Percentiles rank a stretch among this genome's conserved stretches.
Conservation (phyloP, 2,113 vertebrate species). For the Odontesthes bonariensis region DNA sequence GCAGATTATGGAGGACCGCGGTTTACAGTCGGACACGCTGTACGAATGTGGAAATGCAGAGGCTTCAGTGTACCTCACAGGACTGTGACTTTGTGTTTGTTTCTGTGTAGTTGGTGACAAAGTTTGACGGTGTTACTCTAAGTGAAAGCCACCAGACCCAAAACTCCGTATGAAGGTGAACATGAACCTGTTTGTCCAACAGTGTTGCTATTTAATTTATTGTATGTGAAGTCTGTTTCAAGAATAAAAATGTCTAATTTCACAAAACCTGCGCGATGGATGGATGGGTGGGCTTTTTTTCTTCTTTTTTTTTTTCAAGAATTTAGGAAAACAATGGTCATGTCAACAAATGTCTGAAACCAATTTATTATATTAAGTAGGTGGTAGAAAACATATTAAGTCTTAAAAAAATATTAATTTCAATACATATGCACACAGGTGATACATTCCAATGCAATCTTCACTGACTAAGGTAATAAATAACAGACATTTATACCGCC, state of each 20-base stretch:
- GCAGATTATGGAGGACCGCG: constrained; percentile 1
- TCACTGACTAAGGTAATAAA: too few species aligned
- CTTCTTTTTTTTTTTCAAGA: too few species aligned
- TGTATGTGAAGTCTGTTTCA: constrained; percentile 82
- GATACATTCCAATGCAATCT: too few species aligned
- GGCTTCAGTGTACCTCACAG: constrained; percentile 52
- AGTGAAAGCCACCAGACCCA: constrained; percentile 37
- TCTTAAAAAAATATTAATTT: too few species aligned
- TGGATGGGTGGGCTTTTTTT: too few species aligned
- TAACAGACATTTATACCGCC: not conserved
- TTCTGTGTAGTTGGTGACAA: constrained; percentile 65
- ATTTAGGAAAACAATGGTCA: too few species aligned
- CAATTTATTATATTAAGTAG: too few species aligned
- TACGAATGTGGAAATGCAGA: constrained; percentile 41
- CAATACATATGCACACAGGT: too few species aligned
- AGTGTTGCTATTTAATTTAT: constrained; percentile 82
- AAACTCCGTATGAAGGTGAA: constrained; percentile 72
- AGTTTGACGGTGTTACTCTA: constrained; percentile 47
- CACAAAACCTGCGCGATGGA: constrained; percentile 41
- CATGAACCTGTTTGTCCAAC: constrained; percentile 76
- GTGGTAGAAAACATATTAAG: too few species aligned
- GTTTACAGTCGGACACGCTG: constrained; percentile 48
- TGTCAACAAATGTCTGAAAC: too few species aligned
- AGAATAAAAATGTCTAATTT: constrained; percentile 83
- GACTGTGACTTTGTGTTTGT: constrained; percentile 49